phyloP scores from a whole-genome alignment of 2,888 invertebrate genomes.

The Scaptodrosophila latifasciaeformis region DNA sequence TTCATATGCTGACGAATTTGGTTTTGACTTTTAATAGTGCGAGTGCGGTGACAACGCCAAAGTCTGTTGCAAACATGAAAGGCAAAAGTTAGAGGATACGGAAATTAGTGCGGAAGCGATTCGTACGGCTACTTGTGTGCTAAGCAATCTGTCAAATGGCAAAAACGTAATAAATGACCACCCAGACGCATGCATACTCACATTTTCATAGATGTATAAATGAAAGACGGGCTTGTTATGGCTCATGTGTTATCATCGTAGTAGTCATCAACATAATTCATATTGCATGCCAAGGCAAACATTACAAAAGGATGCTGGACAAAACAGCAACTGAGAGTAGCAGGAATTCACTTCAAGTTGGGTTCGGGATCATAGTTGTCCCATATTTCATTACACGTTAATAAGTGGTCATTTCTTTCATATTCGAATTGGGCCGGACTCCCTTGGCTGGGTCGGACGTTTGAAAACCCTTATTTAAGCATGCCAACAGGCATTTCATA shows the following conservation, averaged over 20 bases:
- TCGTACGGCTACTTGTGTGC: constrained; percentile 39
- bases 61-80: constrained; percentile 6
- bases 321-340: constrained; percentile 35
- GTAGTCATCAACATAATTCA: constrained; percentile 56
- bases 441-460: too few species aligned
- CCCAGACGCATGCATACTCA: constrained; percentile 8
- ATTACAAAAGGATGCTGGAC: constrained; percentile 46
- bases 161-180: constrained; percentile 65
- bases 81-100: constrained; percentile 59
- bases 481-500: constrained; percentile 73
- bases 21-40: constrained; percentile 69
- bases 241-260: constrained; percentile 27
- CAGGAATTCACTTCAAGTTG: constrained; percentile 8
- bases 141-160: constrained; percentile 67
- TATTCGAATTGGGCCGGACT: not conserved
- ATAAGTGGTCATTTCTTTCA: constrained; percentile 58
- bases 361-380: not conserved
- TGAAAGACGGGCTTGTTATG: not conserved
- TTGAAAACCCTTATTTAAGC: constrained; percentile 13
- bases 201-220: not conserved
- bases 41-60: constrained; percentile 32
- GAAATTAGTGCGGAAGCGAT: constrained; percentile 63
- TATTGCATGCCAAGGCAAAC: constrained; percentile 41
- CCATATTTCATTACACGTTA: constrained; percentile 63
- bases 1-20: constrained; percentile 73